Conservation (phyloP, 2,797 vertebrate species). For the Orestias chungarensis region DNA sequence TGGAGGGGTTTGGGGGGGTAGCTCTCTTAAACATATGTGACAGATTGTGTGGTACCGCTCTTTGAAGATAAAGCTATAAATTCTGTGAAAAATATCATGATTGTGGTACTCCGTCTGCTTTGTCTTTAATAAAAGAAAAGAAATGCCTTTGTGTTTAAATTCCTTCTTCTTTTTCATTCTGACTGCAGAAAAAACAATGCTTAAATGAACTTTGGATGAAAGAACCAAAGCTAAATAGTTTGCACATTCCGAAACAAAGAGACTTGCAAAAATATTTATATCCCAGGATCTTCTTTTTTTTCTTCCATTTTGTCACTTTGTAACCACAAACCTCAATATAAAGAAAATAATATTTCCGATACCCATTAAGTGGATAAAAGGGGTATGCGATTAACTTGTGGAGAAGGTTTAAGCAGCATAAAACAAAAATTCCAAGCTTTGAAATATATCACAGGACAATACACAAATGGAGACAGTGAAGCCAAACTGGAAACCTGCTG, state of each 20-base stretch:
- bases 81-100: constrained; percentile 19
- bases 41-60: constrained; percentile 21
- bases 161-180: constrained; percentile 24
- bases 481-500: not conserved
- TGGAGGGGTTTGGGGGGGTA: too few relatives aligned
- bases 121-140: constrained; percentile 20
- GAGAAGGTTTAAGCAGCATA: not conserved
- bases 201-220: constrained; percentile 18
- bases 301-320: not conserved
- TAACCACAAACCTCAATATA: not conserved
- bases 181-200: constrained; percentile 18
- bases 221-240: not conserved
- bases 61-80: constrained; percentile 40
- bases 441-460: not conserved
- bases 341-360: not conserved
- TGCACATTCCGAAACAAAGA: constrained; percentile 2
- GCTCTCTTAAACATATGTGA: not conserved
- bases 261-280: not conserved
- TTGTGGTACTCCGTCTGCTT: constrained; percentile 28
- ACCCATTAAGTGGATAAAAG: not conserved
- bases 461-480: not conserved
- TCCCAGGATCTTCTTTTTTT: not conserved
- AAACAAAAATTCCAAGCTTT: constrained; percentile 2
- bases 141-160: constrained; percentile 21
- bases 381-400: not conserved